Percentiles rank a stretch among this genome's conserved stretches.
Evolutionary conservation across 2,888 invertebrate species (phyloP).

Genomic region (Calameuta idolon): DNA sequence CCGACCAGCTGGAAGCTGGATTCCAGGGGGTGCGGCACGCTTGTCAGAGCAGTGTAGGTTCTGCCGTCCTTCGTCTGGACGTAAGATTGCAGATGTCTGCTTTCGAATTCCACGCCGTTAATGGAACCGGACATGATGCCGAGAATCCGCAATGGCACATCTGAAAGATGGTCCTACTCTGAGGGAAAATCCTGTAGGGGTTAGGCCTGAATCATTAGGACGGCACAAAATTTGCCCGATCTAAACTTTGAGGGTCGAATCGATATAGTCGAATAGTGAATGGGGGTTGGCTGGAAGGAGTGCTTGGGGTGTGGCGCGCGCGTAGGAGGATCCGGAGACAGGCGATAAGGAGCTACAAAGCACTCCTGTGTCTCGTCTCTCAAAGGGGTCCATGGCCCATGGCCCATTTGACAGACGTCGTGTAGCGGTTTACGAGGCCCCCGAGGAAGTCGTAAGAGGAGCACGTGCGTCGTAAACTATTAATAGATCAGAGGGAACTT

Average conservation of each 20-base stretch:
- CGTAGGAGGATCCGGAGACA: neutral
- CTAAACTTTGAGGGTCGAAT: neutral
- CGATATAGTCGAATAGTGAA: neutral
- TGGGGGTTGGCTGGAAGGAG: neutral
- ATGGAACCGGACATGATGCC: constrained; percentile 89
- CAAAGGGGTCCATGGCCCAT: constrained; percentile 34
- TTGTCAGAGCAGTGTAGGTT: constrained; percentile 90
- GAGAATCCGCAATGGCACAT: constrained; percentile 86
- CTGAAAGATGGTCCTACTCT: constrained; percentile 65
- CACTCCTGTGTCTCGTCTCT: constrained; percentile 15
- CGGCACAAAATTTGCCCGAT: neutral
- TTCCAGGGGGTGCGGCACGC: constrained; percentile 80
- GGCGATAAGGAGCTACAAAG: neutral
- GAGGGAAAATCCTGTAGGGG: neutral
- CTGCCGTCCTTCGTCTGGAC: constrained; percentile 89
- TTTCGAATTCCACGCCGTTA: constrained; percentile 80
- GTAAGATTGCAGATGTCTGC: constrained; percentile 90
- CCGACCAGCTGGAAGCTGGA: constrained; percentile 85
- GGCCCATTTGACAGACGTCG: constrained; percentile 25
- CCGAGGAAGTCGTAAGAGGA: constrained; percentile 32
- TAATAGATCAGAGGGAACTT: constrained; percentile 54
- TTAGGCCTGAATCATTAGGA: neutral
- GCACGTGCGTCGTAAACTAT: constrained; percentile 44
- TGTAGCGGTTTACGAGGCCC: constrained; percentile 33
- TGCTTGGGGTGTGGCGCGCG: neutral